Evolutionary conservation across 2,797 vertebrate species (phyloP), one percentile per base, ranked within the genome.

Genomic region (Darevskia nairensis): DNA sequence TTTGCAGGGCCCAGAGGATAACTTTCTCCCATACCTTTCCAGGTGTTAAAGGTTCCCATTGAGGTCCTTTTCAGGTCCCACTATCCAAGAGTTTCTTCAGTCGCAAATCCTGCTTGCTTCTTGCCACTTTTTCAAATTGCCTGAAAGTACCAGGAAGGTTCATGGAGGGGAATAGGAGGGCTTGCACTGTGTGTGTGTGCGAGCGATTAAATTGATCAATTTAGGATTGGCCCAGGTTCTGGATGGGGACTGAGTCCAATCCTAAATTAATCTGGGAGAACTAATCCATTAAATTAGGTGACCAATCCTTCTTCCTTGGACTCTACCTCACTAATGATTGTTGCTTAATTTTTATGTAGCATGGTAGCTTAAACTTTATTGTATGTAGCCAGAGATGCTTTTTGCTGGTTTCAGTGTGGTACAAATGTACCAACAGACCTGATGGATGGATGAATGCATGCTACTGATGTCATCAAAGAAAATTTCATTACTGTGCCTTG

Each of bases 401-500:
- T 80, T 69, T 85, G 68, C 41, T 80, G 50, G 77, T 74, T 74
- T 75, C 41, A 74, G 3, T 81, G 44, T 81, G n/a, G 50, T 50
- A 29, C 3, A 68, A 50, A 39, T 9, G 66, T 85, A 66, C 25
- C 23, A 80, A 39, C n/a, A 76, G 44, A 68, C 32, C 72, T 75
- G 41, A 75, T 81, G 17, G 41, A 75, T 81, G 17, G 66, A 68
- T 86, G 44, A 64, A 76, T 81, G 7, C n/a, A 4, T 82, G 80
- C 23, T 81, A 44, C n/a, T 85, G 88, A 41, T 68, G 27, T 68
- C 71, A 76, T 55, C 32, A 66, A 80, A 89, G 41, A 41, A 55
- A 19, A 41, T 76, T 75, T 89, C 79, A 68, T 86, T 84, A 85
- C 66, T 66, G 71, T 68, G 7, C 7, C 78, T 76, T 79, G 55